phyloP scores from a whole-genome alignment of 2,113 vertebrate species.

The Motacilla alba region DNA sequence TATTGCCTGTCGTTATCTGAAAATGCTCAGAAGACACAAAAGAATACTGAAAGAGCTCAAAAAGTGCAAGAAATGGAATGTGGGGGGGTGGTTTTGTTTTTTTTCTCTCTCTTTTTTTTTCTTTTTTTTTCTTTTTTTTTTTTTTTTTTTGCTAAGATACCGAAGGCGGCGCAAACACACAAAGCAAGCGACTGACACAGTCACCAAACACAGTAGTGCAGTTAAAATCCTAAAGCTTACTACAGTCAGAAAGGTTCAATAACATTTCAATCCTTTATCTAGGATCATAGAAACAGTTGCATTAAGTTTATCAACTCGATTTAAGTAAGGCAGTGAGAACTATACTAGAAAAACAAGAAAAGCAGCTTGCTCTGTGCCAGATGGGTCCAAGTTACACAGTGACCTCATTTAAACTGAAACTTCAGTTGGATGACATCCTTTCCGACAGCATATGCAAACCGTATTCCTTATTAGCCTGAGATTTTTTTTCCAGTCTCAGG shows the following conservation, averaged over 20 bases:
- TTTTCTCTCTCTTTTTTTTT: not conserved
- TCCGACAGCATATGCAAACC: conserved; percentile 78
- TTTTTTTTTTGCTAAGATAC: conserved; percentile 72
- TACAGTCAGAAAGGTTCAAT: conserved; percentile 78
- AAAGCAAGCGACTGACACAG: conserved; percentile 83
- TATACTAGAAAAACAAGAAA: conserved; percentile 80
- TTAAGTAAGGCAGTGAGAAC: conserved; percentile 89
- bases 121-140: not conserved
- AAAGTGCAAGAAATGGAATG: conserved; percentile 83
- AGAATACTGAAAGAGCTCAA: conserved; percentile 73
- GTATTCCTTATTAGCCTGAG: conserved; percentile 79
- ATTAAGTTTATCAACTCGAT: conserved; percentile 82
- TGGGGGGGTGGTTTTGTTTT: conserved; percentile 12
- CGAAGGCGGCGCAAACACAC: conserved; percentile 78
- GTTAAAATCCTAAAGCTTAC: conserved; percentile 84
- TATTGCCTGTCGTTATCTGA: conserved; percentile 83
- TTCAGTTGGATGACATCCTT: conserved; percentile 68
- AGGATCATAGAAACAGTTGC: conserved; percentile 82
- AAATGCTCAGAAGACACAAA: conserved; percentile 79
- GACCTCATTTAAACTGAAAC: conserved; percentile 76
- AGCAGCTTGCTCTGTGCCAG: conserved; percentile 78
- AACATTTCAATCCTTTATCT: conserved; percentile 71
- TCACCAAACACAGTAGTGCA: conserved; percentile 84
- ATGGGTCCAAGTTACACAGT: conserved; percentile 71
- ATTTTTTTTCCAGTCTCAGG: conserved; percentile 79